Evolutionary conservation across 1,140 invertebrate species (phyloP).

Genomic region (Aphelenchoides fujianensis): DNA sequence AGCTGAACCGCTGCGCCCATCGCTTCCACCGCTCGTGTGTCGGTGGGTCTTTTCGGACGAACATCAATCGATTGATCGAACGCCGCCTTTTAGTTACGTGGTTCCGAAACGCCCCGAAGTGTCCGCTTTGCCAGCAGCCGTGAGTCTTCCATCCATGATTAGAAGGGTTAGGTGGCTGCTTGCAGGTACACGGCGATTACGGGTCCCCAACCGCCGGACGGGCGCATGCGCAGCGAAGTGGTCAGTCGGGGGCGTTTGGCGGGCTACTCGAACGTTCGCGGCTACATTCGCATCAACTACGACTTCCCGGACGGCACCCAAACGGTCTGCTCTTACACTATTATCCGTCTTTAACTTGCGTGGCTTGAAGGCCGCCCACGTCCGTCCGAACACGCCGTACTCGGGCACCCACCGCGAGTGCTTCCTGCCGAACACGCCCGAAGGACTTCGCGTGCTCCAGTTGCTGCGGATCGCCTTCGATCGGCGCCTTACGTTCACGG

Average conservation of each 20-base stretch:
- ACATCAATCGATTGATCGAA: no score
- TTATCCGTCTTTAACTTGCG: no score
- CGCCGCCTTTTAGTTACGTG: no score
- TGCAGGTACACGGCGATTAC: neutral
- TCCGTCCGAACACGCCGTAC: slow-evolving; percentile 51
- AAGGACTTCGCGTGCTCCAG: slow-evolving; percentile 67
- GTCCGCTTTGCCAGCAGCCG: slow-evolving; percentile 8
- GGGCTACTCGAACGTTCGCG: slow-evolving; percentile 4
- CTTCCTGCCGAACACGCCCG: slow-evolving; percentile 55
- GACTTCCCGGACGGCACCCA: slow-evolving; percentile 23
- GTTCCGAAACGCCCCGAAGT: slow-evolving; percentile 16
- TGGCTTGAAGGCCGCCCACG: no score
- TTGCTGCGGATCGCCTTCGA: slow-evolving; percentile 78
- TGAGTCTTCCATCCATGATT: no score
- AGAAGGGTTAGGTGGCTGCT: no score
- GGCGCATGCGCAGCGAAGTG: neutral
- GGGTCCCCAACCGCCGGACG: slow-evolving; percentile 15
- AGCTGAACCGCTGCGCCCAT: slow-evolving; percentile 12
- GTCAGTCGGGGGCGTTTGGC: neutral
- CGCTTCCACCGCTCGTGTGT: slow-evolving; percentile 18
- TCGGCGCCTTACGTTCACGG: slow-evolving; percentile 77
- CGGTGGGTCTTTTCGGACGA: no score
- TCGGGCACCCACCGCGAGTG: slow-evolving; percentile 47
- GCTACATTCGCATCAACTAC: slow-evolving; percentile 24
- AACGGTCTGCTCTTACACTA: no score